Conservation (phyloP, 1,140 invertebrate species). For the Drosophila setifemur region DNA sequence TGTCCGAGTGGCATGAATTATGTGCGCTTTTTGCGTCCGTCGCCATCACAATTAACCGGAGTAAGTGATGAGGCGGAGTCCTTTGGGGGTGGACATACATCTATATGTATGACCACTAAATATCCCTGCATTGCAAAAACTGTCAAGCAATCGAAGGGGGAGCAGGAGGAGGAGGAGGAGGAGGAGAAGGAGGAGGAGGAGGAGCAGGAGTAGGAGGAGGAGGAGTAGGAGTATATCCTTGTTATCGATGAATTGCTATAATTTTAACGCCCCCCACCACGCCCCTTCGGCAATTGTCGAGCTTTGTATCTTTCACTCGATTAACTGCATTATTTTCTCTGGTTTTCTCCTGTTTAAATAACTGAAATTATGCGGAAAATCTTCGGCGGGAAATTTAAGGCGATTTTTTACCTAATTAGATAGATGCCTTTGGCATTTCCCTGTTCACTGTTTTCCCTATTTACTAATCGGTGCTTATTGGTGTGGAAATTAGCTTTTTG, state of each 20-base stretch:
- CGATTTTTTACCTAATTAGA: too few species aligned
- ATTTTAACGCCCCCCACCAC: too few species aligned
- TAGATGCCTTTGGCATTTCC: not conserved
- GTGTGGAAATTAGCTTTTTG: not conserved
- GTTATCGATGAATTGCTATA: too few species aligned
- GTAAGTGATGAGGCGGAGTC: slow-evolving; percentile 54
- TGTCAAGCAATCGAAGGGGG: not conserved
- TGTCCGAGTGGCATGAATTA: slow-evolving; percentile 59
- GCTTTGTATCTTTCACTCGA: not conserved
- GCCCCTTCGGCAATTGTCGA: not conserved
- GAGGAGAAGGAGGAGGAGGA: too few species aligned
- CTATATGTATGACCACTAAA: too few species aligned
- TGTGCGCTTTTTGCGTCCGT: slow-evolving; percentile 49
- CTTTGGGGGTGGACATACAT: not conserved
- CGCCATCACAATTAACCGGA: slow-evolving; percentile 54
- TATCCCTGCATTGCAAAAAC: not conserved
- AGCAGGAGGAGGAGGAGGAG: too few species aligned
- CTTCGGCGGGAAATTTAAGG: too few species aligned
- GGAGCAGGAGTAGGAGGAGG: too few species aligned
- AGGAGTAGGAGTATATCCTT: too few species aligned
- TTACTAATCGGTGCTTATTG: not conserved
- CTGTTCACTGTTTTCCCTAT: not conserved
- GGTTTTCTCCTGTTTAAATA: too few species aligned
- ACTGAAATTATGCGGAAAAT: not conserved
- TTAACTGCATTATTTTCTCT: not conserved